Conservation (phyloP, 2,888 invertebrate genomes). For the Chromoteleia sp. region DNA sequence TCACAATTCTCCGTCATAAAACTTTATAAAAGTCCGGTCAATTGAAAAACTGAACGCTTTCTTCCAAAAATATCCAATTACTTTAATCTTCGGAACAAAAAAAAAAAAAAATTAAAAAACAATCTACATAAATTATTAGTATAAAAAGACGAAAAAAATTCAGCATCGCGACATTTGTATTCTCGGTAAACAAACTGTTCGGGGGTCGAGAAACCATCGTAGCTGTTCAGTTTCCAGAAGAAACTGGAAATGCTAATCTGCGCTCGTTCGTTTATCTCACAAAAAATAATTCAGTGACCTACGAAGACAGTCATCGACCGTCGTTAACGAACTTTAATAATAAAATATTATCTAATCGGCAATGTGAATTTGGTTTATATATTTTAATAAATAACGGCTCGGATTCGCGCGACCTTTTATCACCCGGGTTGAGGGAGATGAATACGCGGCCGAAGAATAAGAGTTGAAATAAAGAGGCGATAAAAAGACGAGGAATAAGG, state of each 20-base stretch:
- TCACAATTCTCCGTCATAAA: too few relatives aligned
- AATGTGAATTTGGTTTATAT: slow-evolving; percentile 24
- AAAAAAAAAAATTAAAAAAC: too few relatives aligned
- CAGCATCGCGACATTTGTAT: too few relatives aligned
- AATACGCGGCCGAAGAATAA: neutral
- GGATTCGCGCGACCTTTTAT: slow-evolving; percentile 23
- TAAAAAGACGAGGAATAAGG: too few relatives aligned
- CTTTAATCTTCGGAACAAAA: too few relatives aligned
- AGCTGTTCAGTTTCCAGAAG: neutral
- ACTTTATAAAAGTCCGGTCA: too few relatives aligned
- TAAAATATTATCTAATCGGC: slow-evolving; percentile 57
- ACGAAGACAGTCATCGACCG: slow-evolving; percentile 59
- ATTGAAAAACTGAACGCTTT: too few relatives aligned
- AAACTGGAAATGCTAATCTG: slow-evolving; percentile 39
- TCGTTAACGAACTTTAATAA: too few relatives aligned
- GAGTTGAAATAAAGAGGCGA: too few relatives aligned
- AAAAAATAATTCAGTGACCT: slow-evolving; percentile 61
- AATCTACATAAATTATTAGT: too few relatives aligned
- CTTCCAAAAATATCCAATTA: too few relatives aligned
- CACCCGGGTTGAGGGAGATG: slow-evolving; percentile 21
- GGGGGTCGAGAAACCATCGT: slow-evolving; percentile 5
- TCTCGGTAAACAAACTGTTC: neutral
- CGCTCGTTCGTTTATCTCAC: slow-evolving; percentile 45
- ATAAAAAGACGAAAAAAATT: too few relatives aligned
- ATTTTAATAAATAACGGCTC: slow-evolving; percentile 8